These are phyloP conservation scores for Pantherophis vulpinus DNA, from an alignment of 2,797 vertebrate genomes.

Conservation along the genomic window DNA sequence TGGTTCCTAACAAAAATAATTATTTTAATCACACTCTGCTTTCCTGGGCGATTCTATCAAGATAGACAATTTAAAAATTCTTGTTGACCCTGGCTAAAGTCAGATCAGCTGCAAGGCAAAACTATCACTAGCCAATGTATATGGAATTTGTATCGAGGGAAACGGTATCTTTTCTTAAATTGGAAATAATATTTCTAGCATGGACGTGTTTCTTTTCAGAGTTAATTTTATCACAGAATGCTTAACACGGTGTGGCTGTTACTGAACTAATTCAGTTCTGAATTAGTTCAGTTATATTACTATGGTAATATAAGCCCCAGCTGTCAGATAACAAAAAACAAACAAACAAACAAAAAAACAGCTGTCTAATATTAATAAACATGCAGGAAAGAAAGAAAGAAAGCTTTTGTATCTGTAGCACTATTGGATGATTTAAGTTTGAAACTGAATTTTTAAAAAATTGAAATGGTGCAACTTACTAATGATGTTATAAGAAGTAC, in stretches of 20 bases:
- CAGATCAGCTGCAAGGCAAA: slow-evolving; percentile 37
- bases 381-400: background rate
- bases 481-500: background rate
- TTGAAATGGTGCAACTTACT: background rate
- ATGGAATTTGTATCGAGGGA: slow-evolving; percentile 5
- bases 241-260: background rate
- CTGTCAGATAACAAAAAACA: background rate
- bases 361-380: background rate
- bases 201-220: background rate
- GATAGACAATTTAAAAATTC: slow-evolving; percentile 42
- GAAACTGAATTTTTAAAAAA: background rate
- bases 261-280: background rate
- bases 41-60: slow-evolving; percentile 29
- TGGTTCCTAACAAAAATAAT: slow-evolving; percentile 34
- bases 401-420: background rate
- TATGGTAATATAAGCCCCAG: background rate
- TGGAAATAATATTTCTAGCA: background rate
- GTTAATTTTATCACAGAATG: background rate
- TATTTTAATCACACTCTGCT: slow-evolving; percentile 35
- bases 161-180: background rate
- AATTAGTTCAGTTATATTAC: background rate
- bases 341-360: background rate
- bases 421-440: background rate
- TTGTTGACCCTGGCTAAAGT: slow-evolving; percentile 17
- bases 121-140: slow-evolving; percentile 24